These are phyloP conservation scores for Lagenorhynchus albirostris DNA, from an alignment of 2,113 vertebrate genomes.

Conservation along the genomic window DNA sequence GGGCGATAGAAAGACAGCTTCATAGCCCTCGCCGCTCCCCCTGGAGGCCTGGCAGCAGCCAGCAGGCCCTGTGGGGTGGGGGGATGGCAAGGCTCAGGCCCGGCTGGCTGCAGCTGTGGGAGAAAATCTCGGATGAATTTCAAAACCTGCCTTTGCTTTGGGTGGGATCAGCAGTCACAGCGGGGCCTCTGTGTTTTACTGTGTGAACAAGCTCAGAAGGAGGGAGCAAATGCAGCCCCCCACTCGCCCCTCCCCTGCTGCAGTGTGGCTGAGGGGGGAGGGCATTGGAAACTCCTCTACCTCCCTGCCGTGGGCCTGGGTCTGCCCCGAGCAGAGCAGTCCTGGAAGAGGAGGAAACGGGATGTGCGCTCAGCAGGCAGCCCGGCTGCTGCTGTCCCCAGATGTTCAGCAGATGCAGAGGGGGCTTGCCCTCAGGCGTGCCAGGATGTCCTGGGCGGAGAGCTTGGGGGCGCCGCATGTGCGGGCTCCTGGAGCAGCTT, in stretches of 20 bases:
- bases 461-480: rapidly evolving
- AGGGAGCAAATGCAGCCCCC: background rate
- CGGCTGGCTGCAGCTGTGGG: background rate
- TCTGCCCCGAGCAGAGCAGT: background rate
- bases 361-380: background rate
- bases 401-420: background rate
- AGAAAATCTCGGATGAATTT: constrained; percentile 45
- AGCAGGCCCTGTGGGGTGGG: background rate
- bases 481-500: no score
- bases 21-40: background rate
- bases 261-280: background rate
- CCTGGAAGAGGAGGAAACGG: background rate
- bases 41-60: background rate
- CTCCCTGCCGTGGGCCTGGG: rapidly evolving
- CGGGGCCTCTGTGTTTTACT: constrained; percentile 26
- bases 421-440: background rate
- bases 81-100: background rate
- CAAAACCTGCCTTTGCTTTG: constrained; percentile 31
- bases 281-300: background rate
- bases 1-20: background rate
- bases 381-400: background rate
- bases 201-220: background rate
- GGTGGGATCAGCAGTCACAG: constrained; percentile 38
- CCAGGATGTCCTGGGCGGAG: background rate
- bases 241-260: background rate